Evolutionary conservation across 2,888 invertebrate species (phyloP).

Genomic region (Plemyria rubiginata): DNA sequence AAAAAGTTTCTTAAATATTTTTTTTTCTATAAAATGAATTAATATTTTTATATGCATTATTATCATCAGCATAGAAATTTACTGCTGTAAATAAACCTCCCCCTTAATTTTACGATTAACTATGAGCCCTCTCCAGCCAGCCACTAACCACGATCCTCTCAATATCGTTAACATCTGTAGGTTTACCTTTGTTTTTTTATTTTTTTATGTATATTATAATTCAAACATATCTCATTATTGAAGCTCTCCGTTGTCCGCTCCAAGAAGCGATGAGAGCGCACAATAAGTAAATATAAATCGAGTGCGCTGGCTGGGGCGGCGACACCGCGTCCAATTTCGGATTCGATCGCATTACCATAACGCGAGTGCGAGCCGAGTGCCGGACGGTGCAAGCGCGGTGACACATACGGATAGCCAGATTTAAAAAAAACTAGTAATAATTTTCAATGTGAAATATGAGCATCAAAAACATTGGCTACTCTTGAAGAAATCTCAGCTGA

Average conservation of each 20-base stretch:
- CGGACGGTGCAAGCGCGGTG: slow-evolving; percentile 10
- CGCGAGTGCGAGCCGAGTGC: slow-evolving; percentile 61
- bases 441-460: not conserved
- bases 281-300: slow-evolving; percentile 54
- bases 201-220: not conserved
- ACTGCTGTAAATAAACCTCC: too few species aligned
- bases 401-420: slow-evolving; percentile 17
- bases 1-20: too few species aligned
- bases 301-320: slow-evolving; percentile 56
- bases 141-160: too few species aligned
- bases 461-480: too few species aligned
- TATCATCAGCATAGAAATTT: too few species aligned
- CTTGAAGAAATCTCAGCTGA: too few species aligned
- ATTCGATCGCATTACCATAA: slow-evolving; percentile 80
- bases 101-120: too few species aligned
- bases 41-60: too few species aligned
- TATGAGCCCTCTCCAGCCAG: too few species aligned
- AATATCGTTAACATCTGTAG: too few species aligned
- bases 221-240: slow-evolving; percentile 23
- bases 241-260: slow-evolving; percentile 4
- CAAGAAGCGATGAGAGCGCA: slow-evolving; percentile 25
- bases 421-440: not conserved
- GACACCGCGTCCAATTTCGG: slow-evolving; percentile 74
- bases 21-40: too few species aligned
- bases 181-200: too few species aligned